Evolutionary conservation across 2,797 vertebrate genomes (phyloP).

Genomic region (Gephyroberyx darwinii): DNA sequence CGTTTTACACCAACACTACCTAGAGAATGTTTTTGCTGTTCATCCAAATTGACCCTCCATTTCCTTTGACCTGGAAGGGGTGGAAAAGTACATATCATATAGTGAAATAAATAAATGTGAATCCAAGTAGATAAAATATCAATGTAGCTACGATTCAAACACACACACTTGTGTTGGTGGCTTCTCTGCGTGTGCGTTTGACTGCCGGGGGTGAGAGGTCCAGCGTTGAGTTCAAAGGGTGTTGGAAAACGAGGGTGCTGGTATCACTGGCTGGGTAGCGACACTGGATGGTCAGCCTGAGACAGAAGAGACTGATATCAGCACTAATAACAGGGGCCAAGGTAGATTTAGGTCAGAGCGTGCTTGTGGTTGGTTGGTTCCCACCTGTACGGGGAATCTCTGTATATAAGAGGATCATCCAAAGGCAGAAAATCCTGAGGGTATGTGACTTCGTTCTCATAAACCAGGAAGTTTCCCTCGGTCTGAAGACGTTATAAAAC

Average conservation of each 20-base stretch:
- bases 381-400: constrained; percentile 82
- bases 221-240: constrained; percentile 15
- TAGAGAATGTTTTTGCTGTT: background rate
- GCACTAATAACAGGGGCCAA: background rate
- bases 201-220: background rate
- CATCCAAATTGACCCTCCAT: constrained; percentile 8
- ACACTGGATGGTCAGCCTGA: constrained; percentile 79
- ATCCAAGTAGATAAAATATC: background rate
- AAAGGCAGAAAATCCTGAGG: constrained; percentile 73
- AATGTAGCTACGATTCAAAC: background rate
- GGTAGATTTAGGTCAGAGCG: background rate
- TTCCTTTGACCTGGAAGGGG: constrained; percentile 8
- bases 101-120: background rate
- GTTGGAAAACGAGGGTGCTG: constrained; percentile 9
- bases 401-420: constrained; percentile 65
- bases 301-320: constrained; percentile 8
- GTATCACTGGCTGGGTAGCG: constrained; percentile 76
- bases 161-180: constrained; percentile 37
- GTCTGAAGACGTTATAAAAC: constrained; percentile 52
- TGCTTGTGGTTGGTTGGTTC: background rate
- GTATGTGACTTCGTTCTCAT: constrained; percentile 83
- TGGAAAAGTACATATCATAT: background rate
- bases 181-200: background rate
- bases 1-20: background rate
- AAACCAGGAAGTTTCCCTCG: constrained; percentile 78